Percentiles rank a stretch among this genome's conserved stretches.
phyloP scores from a whole-genome alignment of 1,140 invertebrate species.

The Neuroterus valhalla region DNA sequence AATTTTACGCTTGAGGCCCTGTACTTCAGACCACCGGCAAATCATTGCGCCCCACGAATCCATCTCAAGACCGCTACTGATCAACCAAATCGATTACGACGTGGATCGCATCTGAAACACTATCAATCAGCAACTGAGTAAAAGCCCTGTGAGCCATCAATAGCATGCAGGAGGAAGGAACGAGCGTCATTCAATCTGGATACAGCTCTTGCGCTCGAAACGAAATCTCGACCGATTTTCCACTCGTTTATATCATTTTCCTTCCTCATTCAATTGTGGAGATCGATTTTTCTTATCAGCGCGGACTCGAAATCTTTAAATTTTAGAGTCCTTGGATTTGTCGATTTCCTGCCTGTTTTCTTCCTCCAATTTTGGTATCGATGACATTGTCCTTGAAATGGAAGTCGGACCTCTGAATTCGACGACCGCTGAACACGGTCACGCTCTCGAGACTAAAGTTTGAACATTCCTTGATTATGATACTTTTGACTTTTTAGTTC shows the following conservation, averaged over 20 bases:
- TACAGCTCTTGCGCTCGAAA: constrained; percentile 3
- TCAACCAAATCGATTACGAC: constrained; percentile 40
- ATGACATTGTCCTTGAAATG: constrained; percentile 1
- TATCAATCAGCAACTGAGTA: constrained; percentile 36
- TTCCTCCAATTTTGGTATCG: background rate
- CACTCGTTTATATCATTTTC: background rate
- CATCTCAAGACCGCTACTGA: constrained; percentile 40
- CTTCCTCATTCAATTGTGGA: background rate
- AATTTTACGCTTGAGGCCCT: constrained; percentile 93
- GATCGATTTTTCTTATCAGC: background rate
- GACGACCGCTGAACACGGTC: constrained; percentile 36
- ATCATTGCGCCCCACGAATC: constrained; percentile 46
- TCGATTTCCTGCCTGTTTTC: background rate
- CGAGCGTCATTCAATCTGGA: background rate
- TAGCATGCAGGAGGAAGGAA: constrained; percentile 26
- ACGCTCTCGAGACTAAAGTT: background rate
- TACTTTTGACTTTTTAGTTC: background rate
- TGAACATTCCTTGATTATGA: constrained; percentile 1
- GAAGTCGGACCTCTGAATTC: constrained; percentile 14
- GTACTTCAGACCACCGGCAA: constrained; percentile 50
- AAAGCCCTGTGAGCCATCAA: constrained; percentile 7
- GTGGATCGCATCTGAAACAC: constrained; percentile 16
- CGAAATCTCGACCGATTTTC: background rate
- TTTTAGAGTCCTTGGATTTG: background rate
- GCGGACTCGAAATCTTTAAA: background rate